Conservation (phyloP, 2,797 vertebrate species). For the Alcedo quadribrachys region DNA sequence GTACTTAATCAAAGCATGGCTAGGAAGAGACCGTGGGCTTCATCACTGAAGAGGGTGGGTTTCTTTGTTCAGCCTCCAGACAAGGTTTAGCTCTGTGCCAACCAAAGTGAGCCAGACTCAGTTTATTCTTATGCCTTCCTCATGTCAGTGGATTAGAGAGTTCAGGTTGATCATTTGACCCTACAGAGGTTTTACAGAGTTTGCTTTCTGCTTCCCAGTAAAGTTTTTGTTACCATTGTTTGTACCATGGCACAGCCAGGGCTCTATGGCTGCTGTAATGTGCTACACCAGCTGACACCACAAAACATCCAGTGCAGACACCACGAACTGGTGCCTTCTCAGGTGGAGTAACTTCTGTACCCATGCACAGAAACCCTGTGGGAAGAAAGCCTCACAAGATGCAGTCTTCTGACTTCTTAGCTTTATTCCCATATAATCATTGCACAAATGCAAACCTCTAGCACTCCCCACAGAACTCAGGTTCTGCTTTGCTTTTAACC, state of each 20-base stretch:
- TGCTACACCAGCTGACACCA: background rate
- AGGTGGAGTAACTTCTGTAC: background rate
- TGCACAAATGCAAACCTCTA: background rate
- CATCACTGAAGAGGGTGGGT: background rate
- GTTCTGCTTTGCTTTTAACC: background rate
- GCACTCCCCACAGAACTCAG: rapidly evolving
- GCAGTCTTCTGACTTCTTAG: background rate
- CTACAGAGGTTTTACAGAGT: background rate
- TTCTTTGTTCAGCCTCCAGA: background rate
- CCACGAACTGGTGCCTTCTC: background rate
- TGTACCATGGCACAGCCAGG: rapidly evolving
- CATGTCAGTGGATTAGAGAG: background rate
- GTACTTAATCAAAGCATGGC: background rate
- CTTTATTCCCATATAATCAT: background rate
- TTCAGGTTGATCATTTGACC: background rate
- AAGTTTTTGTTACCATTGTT: background rate
- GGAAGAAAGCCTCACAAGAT: background rate
- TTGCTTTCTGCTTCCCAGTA: background rate
- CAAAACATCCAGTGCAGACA: background rate
- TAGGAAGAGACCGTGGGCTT: background rate
- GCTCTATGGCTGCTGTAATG: background rate
- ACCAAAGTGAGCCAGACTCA: background rate
- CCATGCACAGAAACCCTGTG: background rate
- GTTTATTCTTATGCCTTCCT: background rate
- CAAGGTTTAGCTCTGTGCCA: background rate